These are phyloP conservation scores for Bellardia pandia DNA, from an alignment of 2,888 invertebrate species.

Conservation along the genomic window DNA sequence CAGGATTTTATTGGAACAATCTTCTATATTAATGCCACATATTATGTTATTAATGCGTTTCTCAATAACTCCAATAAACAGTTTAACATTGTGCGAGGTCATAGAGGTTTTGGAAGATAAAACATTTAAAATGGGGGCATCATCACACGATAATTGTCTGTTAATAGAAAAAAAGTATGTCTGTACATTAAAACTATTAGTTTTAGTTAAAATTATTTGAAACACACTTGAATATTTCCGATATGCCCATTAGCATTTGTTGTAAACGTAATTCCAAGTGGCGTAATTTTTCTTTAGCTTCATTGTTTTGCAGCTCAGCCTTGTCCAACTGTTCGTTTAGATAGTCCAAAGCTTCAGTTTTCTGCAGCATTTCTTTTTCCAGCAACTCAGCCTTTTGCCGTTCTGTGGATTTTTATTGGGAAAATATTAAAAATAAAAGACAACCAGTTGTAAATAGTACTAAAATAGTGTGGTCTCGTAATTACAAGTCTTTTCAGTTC, in stretches of 20 bases:
- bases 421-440: too few species aligned
- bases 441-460: too few species aligned
- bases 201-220: neutral
- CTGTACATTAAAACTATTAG: neutral
- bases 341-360: constrained; percentile 82
- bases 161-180: constrained; percentile 77
- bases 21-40: constrained; percentile 80
- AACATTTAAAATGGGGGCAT: constrained; percentile 89
- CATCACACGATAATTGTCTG: constrained; percentile 89
- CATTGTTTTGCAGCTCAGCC: constrained; percentile 78
- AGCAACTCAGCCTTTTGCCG: constrained; percentile 81
- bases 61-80: constrained; percentile 93
- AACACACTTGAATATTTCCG: constrained; percentile 83
- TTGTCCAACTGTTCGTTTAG: constrained; percentile 77
- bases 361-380: constrained; percentile 80
- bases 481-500: too few species aligned
- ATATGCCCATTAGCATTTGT: constrained; percentile 85
- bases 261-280: constrained; percentile 78
- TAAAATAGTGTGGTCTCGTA: too few species aligned
- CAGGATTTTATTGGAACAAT: constrained; percentile 81
- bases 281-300: constrained; percentile 80
- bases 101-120: constrained; percentile 90
- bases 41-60: constrained; percentile 85
- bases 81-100: constrained; percentile 90
- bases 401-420: constrained; percentile 74